Percentiles rank a stretch among this genome's conserved stretches.
These are phyloP conservation scores for Melinaea menophilus DNA, from an alignment of 2,888 invertebrate species.

Conservation along the genomic window DNA sequence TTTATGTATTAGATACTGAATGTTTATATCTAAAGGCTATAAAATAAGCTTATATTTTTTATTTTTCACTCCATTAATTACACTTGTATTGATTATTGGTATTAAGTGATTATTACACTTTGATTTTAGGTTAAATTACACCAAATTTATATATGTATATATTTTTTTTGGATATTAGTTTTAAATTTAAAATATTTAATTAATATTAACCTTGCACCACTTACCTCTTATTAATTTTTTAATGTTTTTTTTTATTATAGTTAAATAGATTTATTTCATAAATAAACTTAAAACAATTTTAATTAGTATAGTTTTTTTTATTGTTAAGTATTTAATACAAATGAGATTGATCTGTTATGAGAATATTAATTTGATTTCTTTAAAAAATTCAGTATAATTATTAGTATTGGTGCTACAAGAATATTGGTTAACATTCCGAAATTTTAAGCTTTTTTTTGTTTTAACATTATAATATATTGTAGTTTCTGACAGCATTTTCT, in stretches of 20 bases:
- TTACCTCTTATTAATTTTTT: neutral
- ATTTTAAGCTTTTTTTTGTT: conserved; percentile 1
- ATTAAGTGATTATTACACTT: neutral
- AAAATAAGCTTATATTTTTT: conserved; percentile 14
- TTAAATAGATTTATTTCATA: neutral
- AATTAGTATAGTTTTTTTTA: conserved; percentile 8
- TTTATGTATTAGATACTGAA: conserved; percentile 42
- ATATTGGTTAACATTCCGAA: conserved; percentile 28
- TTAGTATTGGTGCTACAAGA: conserved; percentile 16
- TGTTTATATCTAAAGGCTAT: conserved; percentile 25
- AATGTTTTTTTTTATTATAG: conserved; percentile 2
- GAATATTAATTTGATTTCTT: conserved; percentile 1
- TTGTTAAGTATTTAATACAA: conserved; percentile 10
- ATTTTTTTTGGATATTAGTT: neutral
- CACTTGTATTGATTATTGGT: conserved; percentile 8
- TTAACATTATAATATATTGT: conserved; percentile 9
- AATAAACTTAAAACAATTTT: conserved; percentile 6
- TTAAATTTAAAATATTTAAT: neutral
- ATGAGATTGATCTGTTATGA: conserved; percentile 12
- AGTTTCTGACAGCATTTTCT: conserved; percentile 40
- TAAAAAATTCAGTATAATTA: conserved; percentile 11
- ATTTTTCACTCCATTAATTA: conserved; percentile 4
- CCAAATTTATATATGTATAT: conserved; percentile 7
- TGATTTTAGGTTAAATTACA: neutral
- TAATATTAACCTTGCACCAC: conserved; percentile 1